Evolutionary conservation across 2,888 invertebrate genomes (phyloP), one percentile per base, ranked within the genome.

Genomic region (Lasioglossum malachurum): DNA sequence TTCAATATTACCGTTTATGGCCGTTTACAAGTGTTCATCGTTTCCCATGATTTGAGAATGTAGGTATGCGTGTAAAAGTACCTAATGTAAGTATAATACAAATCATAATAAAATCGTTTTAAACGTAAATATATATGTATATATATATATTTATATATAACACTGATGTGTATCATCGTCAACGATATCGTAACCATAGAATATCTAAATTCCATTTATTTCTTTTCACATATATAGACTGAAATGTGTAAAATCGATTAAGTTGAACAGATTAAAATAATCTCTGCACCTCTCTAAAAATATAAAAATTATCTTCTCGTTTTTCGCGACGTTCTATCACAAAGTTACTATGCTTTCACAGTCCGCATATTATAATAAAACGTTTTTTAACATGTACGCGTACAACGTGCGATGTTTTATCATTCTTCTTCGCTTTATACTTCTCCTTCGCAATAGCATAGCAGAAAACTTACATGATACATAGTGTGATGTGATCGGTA

Each of bases 261-360:
- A 80, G 78, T 75, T 71, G 73, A 80, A 90, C 71, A 80, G 82
- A 83, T 81, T 67, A 83, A 89, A 85, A 80, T 74, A 78, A 89
- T 60, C 46, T 74, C 75, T 72, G 41, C 38, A 78, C 75, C 60
- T 87, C 75, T 75, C 75, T 75, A 84, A 84, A 82, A 86, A 84
- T 90, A 90, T 87, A 83, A 84, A 86, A 89, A 83, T 79, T 75
- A 84, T 86, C 78, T 64, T 81, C 73, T 53, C 71, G 79, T 41
- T 84, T 85, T 85, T 82, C 72, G n/a, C 82, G 73, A 87, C 46
- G 75, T 72, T 69, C 86, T 89, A 90, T 90, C 90, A 90, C 88
- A 90, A 88, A 81, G 80, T 90, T 83, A 83, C 76, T 90, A 87
- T 64, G 73, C 71, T 82, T 38, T 87, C 83, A 83, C 80, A 88